phyloP scores from a whole-genome alignment of 2,888 invertebrate species.

The Periphyllus acericola region DNA sequence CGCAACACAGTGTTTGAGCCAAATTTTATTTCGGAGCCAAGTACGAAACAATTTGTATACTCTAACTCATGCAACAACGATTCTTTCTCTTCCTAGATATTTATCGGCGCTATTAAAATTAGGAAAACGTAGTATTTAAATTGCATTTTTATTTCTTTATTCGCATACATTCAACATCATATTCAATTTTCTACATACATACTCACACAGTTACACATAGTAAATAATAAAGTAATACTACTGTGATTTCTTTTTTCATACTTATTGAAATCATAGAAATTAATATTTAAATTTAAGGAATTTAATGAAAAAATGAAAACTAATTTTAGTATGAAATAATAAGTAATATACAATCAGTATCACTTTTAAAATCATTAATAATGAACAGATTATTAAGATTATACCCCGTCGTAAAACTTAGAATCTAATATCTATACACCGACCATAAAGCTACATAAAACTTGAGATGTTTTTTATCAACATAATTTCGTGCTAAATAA shows the following conservation, averaged over 20 bases:
- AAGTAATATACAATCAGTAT: too few relatives aligned
- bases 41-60: conserved; percentile 37
- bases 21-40: conserved; percentile 54
- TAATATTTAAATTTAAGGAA: too few relatives aligned
- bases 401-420: background rate
- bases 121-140: background rate
- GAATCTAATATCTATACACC: background rate
- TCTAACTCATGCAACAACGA: background rate
- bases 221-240: too few relatives aligned
- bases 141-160: background rate
- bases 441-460: conserved; percentile 6
- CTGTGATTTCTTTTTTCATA: too few relatives aligned
- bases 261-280: too few relatives aligned
- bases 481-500: conserved; percentile 38
- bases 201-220: background rate
- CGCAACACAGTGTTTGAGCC: conserved; percentile 35
- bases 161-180: background rate
- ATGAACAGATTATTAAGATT: background rate
- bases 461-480: background rate
- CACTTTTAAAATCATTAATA: too few relatives aligned
- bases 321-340: too few relatives aligned
- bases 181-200: background rate
- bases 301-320: too few relatives aligned
- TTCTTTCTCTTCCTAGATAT: conserved; percentile 4
- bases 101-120: background rate